Evolutionary conservation across 2,888 invertebrate genomes (phyloP).

Genomic region (Rhyacophila evoluta): DNA sequence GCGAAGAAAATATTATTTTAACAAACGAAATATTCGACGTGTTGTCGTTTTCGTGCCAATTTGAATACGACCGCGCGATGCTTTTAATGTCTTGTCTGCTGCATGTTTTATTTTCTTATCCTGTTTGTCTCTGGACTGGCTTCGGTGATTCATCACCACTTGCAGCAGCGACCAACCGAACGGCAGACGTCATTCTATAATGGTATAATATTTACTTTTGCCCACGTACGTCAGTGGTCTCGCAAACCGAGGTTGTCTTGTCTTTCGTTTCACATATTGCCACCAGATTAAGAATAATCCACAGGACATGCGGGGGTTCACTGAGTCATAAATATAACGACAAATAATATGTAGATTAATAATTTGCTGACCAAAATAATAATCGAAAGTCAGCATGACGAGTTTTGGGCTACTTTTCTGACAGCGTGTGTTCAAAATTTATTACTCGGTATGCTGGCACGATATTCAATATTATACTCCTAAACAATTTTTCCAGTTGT

Average conservation of each 20-base stretch:
- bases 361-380: too few relatives aligned
- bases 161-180: neutral
- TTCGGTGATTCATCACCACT: neutral
- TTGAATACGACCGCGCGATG: neutral
- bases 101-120: neutral
- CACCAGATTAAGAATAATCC: neutral
- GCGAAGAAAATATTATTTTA: neutral
- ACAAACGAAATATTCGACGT: neutral
- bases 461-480: too few relatives aligned
- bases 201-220: neutral
- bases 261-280: neutral
- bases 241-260: neutral
- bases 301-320: neutral
- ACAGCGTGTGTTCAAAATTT: too few relatives aligned
- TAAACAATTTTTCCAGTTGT: too few relatives aligned
- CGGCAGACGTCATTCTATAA: neutral
- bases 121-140: neutral
- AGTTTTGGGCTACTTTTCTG: too few relatives aligned
- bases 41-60: neutral
- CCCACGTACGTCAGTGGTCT: neutral
- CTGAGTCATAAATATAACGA: neutral
- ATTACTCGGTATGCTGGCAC: too few relatives aligned
- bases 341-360: neutral
- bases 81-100: neutral
- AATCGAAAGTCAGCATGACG: too few relatives aligned